Percentiles rank a stretch among this genome's conserved stretches.
Evolutionary conservation across 2,888 invertebrate species (phyloP).

Genomic region (Gandaritis pyraliata): DNA sequence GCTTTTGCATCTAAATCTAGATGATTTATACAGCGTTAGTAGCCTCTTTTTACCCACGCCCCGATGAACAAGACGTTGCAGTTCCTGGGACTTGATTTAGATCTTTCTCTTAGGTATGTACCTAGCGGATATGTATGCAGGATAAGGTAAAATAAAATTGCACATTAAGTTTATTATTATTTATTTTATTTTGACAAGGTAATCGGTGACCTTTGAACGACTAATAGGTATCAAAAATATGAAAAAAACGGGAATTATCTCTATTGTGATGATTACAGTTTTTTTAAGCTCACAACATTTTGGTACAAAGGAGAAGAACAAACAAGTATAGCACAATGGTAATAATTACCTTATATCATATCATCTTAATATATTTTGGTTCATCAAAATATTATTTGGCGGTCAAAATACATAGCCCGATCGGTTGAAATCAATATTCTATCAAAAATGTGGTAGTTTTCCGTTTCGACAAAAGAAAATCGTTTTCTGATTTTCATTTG

Average conservation of each 20-base stretch:
- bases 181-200: slow-evolving; percentile 83
- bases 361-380: no score
- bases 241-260: slow-evolving; percentile 75
- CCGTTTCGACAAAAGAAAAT: no score
- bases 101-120: no score
- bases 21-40: no score
- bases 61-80: no score
- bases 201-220: slow-evolving; percentile 81
- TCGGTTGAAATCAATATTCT: not conserved
- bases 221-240: slow-evolving; percentile 81
- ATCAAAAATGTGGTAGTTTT: no score
- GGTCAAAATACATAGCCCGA: not conserved
- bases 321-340: slow-evolving; percentile 1
- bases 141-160: slow-evolving; percentile 48
- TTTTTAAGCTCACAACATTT: slow-evolving; percentile 63
- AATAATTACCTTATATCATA: not conserved
- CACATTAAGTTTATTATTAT: slow-evolving; percentile 70
- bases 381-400: not conserved
- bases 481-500: no score
- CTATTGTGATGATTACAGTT: slow-evolving; percentile 73
- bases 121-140: no score
- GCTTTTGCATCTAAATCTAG: no score
- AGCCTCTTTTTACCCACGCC: no score
- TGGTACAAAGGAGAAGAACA: slow-evolving; percentile 64
- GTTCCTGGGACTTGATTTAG: no score